Base-by-base conservation (phyloP, 2,797 vertebrate species). In the Holocentrus rufus region DNA sequence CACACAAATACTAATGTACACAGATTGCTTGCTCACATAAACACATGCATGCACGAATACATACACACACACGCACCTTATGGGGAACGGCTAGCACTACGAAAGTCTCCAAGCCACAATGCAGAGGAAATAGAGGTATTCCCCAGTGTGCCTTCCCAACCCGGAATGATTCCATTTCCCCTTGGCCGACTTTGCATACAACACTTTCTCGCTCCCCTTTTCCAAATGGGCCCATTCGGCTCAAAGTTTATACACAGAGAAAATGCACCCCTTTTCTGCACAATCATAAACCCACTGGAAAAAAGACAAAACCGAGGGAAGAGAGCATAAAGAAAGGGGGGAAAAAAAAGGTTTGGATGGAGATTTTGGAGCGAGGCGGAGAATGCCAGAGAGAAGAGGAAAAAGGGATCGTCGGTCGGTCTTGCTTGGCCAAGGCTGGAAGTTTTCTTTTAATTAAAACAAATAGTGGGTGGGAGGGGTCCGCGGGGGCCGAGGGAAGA, bases 371-470 rank as follows among this genome's bases (percentile, higher is more conserved):
- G 72, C 7, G 31, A 52, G 22, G 17, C 42, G 17, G 60, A 53
- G 39, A 73, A 75, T 57, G 81, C 73, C 75, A 87, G 66, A 82
- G 68, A 62, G 80, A 77, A 77, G 74, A 84, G 69, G 78, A 79
- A 86, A 86, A 85, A 85, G 84, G 77, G 74, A 66, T 70, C 13
- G 58, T 77, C 20, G 44, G 85, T 85, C 54, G 27, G 83, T 75
- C 76, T 84, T 10, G 44, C 81, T 82, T 76, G 31, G 87, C 84
- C 61, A 64, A 76, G 79, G 78, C 72, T 83, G 78, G 86, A 91
- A 86, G 81, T 89, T 93, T 90, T 91, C 84, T 86, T 92, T 92
- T 91, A 92, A 93, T 93, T 92, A 93, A 93, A 92, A 89, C 88
- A 93, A 93, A 93, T 88, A 93, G 64, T 52, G 81, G 61, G 79